Evolutionary conservation across 2,113 vertebrate genomes (phyloP).

Genomic region (Baryphthengus martii): DNA sequence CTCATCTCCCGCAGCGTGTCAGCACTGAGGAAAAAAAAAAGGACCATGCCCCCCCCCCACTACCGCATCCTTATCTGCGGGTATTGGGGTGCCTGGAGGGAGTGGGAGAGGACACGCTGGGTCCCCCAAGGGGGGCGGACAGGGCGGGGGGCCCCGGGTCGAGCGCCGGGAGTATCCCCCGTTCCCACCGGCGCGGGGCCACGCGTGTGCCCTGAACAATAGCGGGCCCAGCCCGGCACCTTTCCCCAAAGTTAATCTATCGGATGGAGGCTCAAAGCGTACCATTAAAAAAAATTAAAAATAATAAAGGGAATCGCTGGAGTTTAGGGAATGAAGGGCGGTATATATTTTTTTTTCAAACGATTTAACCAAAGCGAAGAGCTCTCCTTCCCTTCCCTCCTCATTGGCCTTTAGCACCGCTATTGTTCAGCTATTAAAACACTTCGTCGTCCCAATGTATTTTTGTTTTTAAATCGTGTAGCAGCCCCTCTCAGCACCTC

Average conservation of each 20-base stretch:
- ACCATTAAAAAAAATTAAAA: neutral
- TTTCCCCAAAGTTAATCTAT: neutral
- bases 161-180: neutral
- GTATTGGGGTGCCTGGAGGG: neutral
- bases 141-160: neutral
- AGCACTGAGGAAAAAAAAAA: neutral
- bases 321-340: neutral
- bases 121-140: neutral
- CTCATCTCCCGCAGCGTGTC: neutral
- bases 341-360: neutral
- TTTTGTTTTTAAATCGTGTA: neutral
- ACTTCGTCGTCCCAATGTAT: neutral
- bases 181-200: neutral
- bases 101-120: neutral
- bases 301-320: neutral
- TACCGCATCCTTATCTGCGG: rapidly evolving
- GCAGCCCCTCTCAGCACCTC: neutral
- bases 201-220: constrained; percentile 49
- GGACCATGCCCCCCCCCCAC: too few relatives aligned
- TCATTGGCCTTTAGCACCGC: neutral
- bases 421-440: constrained; percentile 43
- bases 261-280: neutral
- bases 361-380: neutral
- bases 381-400: neutral
- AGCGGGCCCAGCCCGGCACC: constrained; percentile 22